These are phyloP conservation scores for Magallana nippona DNA, from an alignment of 2,888 invertebrate species.

Conservation along the genomic window DNA sequence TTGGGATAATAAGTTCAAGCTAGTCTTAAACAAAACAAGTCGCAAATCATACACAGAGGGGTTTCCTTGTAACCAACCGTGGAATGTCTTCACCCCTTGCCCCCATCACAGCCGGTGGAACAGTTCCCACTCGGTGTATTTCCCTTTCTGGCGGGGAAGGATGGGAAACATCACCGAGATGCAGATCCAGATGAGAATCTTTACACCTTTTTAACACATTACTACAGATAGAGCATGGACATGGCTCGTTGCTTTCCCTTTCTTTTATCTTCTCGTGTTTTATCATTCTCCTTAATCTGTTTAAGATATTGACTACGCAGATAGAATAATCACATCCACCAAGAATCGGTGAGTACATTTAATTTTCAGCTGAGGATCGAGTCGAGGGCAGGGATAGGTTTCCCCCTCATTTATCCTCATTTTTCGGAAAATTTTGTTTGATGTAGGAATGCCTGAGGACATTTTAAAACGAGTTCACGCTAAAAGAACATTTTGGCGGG, in stretches of 20 bases:
- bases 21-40: not conserved
- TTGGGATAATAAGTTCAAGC: too few species aligned
- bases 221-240: slow-evolving; percentile 15
- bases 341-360: slow-evolving; percentile 18
- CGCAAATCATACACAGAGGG: not conserved
- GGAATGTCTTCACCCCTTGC: not conserved
- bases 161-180: not conserved
- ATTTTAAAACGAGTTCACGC: slow-evolving; percentile 32
- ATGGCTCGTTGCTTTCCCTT: slow-evolving; percentile 1
- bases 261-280: slow-evolving; percentile 21
- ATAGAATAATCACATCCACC: slow-evolving; percentile 14
- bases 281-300: slow-evolving; percentile 21
- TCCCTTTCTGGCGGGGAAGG: too few species aligned
- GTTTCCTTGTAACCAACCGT: not conserved
- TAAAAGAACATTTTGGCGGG: slow-evolving; percentile 46
- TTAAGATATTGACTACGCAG: slow-evolving; percentile 7
- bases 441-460: slow-evolving; percentile 33
- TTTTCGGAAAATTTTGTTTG: not conserved
- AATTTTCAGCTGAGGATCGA: not conserved
- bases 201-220: slow-evolving; percentile 35
- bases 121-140: not conserved
- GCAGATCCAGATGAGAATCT: slow-evolving; percentile 22
- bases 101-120: too few species aligned
- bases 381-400: not conserved
- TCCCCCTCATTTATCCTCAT: too few species aligned